Conservation (phyloP, 2,888 invertebrate species). For the Noctua pronuba region DNA sequence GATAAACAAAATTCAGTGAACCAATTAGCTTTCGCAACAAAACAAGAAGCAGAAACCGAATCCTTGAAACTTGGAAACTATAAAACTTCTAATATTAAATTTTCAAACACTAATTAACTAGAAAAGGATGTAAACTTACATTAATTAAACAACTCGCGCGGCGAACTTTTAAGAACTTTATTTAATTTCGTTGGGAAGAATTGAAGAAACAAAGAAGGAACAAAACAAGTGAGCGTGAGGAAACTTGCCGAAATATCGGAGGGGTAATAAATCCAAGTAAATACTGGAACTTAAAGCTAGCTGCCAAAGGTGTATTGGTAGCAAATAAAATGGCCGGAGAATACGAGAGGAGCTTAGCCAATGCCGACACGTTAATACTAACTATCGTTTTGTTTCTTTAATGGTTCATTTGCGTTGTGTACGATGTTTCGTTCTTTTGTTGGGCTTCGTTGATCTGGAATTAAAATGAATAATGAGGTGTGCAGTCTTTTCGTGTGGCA, state of each 20-base stretch:
- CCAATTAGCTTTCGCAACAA: constrained; percentile 26
- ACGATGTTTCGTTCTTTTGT: constrained; percentile 41
- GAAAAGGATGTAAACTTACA: constrained; percentile 52
- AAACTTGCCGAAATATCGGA: constrained; percentile 66
- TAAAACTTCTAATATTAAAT: constrained; percentile 48
- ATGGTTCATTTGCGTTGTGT: constrained; percentile 38
- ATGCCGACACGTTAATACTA: constrained; percentile 61
- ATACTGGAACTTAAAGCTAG: constrained; percentile 58
- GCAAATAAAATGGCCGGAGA: constrained; percentile 58
- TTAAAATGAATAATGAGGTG: constrained; percentile 45
- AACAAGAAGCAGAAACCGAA: constrained; percentile 21
- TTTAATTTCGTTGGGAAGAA: constrained; percentile 60
- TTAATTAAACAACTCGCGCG: constrained; percentile 58
- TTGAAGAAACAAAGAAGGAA: constrained; percentile 53
- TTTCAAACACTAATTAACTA: constrained; percentile 55
- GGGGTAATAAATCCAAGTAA: constrained; percentile 68
- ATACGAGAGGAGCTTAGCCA: constrained; percentile 55
- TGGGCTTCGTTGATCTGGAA: constrained; percentile 25
- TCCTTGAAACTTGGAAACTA: constrained; percentile 54
- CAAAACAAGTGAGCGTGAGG: constrained; percentile 56
- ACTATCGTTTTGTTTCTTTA: constrained; percentile 52
- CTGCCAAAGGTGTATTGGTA: constrained; percentile 60
- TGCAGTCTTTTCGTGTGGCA: constrained; percentile 8
- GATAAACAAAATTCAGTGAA: constrained; percentile 15
- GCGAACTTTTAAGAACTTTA: constrained; percentile 54